Conservation (phyloP, 2,113 vertebrate genomes). For the Halcyon malimbica region DNA sequence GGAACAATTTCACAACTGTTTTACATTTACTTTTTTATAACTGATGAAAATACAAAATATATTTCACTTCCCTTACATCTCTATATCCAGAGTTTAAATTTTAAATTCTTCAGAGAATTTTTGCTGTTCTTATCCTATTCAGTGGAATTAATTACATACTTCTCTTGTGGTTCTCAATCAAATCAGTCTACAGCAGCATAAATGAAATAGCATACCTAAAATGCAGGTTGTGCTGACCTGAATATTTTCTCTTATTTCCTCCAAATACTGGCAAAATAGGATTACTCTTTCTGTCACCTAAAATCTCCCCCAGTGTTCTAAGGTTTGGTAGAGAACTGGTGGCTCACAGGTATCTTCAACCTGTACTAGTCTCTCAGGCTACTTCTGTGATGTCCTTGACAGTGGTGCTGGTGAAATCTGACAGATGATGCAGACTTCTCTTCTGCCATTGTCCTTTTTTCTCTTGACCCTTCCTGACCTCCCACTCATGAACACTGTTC, state of each 20-base stretch:
- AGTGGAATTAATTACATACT: not conserved
- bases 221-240: not conserved
- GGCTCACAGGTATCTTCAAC: not conserved
- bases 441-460: not conserved
- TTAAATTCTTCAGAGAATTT: not conserved
- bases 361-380: not conserved
- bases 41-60: not conserved
- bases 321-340: not conserved
- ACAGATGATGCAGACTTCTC: not conserved
- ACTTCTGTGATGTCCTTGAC: not conserved
- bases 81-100: not conserved
- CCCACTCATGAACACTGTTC: not conserved
- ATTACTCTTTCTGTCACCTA: not conserved
- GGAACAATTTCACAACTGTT: not conserved
- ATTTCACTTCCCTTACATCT: not conserved
- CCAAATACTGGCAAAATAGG: not conserved
- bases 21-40: not conserved
- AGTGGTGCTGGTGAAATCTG: not conserved
- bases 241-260: not conserved
- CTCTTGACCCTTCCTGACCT: not conserved
- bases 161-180: not conserved
- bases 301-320: not conserved
- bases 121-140: not conserved
- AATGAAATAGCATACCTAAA: not conserved
- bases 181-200: not conserved